Evolutionary conservation across 2,888 invertebrate genomes (phyloP), one percentile per base, ranked within the genome.

Genomic region (Ophion obscuratus): DNA sequence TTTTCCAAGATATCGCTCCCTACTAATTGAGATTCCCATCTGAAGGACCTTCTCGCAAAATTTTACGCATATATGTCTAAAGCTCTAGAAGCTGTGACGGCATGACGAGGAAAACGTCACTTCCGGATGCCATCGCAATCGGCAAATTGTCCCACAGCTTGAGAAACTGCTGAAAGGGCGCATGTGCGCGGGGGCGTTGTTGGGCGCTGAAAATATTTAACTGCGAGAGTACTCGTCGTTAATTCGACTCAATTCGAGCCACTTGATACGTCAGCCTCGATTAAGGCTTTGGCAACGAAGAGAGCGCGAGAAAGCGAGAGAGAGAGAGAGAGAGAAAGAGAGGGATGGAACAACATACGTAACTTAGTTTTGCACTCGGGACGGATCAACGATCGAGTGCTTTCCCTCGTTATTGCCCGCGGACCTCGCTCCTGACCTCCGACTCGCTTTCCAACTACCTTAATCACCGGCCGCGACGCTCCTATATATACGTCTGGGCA

Each of bases 161-260:
- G 66, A 40, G 66, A 3, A 40, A 66, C 11, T 20, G 36, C 2
- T 40, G 2, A 40, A 67, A 24, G 6, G 68, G 27, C 44, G 24
- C 1, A 47, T 40, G 66, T 10, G 62, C 62, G 62, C 62, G 62
- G 27, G 27, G 27, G 27, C 27, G 62, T 9, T 11, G 11, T 79
- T 17, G 67, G 36, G 53, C 17, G 64, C n/a, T 6, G 62, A 20
- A 44, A 47, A 36, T 64, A 73, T 77, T 80, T 53, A 53, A 73
- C 76, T 40, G 73, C 64, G 78, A 70, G 85, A 81, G 66, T 10
- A 36, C 76, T 36, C 40, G 64, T 64, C 73, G 84, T 87, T 87
- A 88, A 88, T 83, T 87, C 85, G 84, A 85, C 85, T 88, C 86
- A 88, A 88, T 88, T 88, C 81, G 62, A 78, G 79, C 88, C 88